Evolutionary conservation across 2,797 vertebrate species (phyloP).

Genomic region (Kryptolebias ocellatus): DNA sequence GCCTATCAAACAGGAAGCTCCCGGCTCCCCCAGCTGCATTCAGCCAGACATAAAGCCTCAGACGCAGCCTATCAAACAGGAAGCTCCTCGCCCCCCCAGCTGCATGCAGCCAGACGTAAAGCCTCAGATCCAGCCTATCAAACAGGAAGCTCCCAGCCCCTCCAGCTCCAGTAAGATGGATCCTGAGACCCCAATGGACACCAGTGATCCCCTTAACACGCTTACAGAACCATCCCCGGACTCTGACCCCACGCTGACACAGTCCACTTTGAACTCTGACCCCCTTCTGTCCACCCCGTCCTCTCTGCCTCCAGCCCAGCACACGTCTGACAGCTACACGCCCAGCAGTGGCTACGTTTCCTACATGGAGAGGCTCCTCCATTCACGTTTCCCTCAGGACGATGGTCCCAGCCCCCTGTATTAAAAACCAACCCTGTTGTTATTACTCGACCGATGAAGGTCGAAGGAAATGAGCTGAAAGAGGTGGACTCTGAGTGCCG

Average conservation of each 20-base stretch:
- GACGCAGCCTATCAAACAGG: constrained; percentile 11
- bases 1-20: no score
- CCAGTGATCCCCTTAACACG: constrained; percentile 7
- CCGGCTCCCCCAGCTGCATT: no score
- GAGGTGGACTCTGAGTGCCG: constrained; percentile 53
- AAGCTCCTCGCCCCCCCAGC: no score
- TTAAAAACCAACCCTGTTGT: constrained; percentile 56
- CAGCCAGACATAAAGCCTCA: constrained; percentile 25
- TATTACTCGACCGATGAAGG: constrained; percentile 32
- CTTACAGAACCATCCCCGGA: constrained; percentile 26
- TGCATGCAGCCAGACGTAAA: constrained; percentile 15
- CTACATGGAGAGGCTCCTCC: constrained; percentile 90
- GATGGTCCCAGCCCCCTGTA: constrained; percentile 66
- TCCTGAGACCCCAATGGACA: constrained; percentile 63
- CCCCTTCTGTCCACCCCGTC: constrained; percentile 65
- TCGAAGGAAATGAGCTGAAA: constrained; percentile 64
- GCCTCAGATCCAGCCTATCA: constrained; percentile 12
- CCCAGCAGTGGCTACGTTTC: constrained; percentile 83
- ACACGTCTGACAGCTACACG: constrained; percentile 75
- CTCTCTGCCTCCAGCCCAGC: constrained; percentile 33
- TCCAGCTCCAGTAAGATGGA: constrained; percentile 25
- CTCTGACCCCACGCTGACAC: constrained; percentile 51
- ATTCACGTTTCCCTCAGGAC: constrained; percentile 84
- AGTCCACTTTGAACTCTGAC: constrained; percentile 66
- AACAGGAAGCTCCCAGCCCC: neutral